These are phyloP conservation scores for Prochilodus magdalenae DNA, from an alignment of 2,113 vertebrate species.

Conservation along the genomic window DNA sequence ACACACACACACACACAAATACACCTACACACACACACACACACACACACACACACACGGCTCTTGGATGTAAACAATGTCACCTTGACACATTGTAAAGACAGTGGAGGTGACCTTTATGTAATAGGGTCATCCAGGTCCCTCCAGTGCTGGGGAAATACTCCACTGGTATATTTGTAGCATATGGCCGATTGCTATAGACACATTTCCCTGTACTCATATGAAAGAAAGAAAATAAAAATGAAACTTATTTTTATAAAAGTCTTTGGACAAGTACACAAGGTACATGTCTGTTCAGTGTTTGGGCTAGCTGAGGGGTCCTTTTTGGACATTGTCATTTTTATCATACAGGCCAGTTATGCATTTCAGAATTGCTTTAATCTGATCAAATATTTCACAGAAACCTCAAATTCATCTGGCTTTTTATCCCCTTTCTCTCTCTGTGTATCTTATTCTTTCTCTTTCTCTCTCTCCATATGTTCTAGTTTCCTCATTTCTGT, in stretches of 20 bases:
- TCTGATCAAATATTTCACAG: background rate
- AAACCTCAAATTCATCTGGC: background rate
- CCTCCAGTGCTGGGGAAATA: background rate
- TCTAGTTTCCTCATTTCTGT: background rate
- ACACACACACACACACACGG: background rate
- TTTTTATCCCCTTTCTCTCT: background rate
- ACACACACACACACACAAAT: background rate
- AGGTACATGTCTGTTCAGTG: too few relatives aligned
- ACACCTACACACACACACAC: background rate
- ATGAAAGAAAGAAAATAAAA: too few relatives aligned
- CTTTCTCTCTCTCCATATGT: background rate
- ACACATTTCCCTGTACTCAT: too few relatives aligned
- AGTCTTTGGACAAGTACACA: too few relatives aligned
- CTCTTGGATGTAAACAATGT: background rate
- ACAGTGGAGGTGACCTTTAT: background rate
- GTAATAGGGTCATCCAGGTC: background rate
- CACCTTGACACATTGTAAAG: background rate
- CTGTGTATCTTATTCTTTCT: too few relatives aligned
- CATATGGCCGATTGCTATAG: too few relatives aligned
- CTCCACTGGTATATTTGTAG: too few relatives aligned
- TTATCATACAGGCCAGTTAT: too few relatives aligned
- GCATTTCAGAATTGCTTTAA: background rate
- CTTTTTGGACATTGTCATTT: too few relatives aligned
- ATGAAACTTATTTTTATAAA: too few relatives aligned
- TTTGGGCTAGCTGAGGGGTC: too few relatives aligned